phyloP scores from a whole-genome alignment of 2,888 invertebrate species.

The Gisinianus flammeolus region DNA sequence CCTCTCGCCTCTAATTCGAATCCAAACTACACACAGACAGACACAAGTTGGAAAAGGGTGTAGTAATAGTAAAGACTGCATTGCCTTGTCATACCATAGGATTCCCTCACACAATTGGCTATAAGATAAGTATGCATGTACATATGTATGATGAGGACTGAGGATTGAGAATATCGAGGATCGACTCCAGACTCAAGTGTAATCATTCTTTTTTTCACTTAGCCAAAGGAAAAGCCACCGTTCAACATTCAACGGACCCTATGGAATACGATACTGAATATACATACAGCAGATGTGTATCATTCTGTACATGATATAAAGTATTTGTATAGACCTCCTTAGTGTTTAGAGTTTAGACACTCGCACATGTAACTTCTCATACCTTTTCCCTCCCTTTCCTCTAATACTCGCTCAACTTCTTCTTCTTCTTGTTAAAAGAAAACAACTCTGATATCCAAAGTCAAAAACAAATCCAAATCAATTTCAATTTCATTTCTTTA shows the following conservation, averaged over 20 bases:
- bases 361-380: neutral
- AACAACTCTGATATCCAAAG: neutral
- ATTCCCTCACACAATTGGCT: neutral
- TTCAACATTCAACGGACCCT: neutral
- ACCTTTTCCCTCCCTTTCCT: neutral
- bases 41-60: too few relatives aligned
- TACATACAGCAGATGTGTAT: neutral
- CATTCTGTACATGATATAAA: neutral
- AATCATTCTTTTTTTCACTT: conserved; percentile 21
- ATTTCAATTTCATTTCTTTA: neutral
- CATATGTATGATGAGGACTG: neutral
- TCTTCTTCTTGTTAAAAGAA: neutral
- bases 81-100: neutral
- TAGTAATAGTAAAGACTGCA: too few relatives aligned
- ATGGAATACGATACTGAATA: neutral
- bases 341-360: too few relatives aligned
- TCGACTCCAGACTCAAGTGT: neutral
- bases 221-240: neutral
- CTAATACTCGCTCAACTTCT: neutral
- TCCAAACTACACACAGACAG: too few relatives aligned
- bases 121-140: neutral
- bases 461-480: neutral
- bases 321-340: too few relatives aligned
- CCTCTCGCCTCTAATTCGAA: neutral
- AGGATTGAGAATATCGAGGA: conserved; percentile 6